Conservation (phyloP, 2,797 vertebrate genomes). For the Hapalemur alaotrensis region DNA sequence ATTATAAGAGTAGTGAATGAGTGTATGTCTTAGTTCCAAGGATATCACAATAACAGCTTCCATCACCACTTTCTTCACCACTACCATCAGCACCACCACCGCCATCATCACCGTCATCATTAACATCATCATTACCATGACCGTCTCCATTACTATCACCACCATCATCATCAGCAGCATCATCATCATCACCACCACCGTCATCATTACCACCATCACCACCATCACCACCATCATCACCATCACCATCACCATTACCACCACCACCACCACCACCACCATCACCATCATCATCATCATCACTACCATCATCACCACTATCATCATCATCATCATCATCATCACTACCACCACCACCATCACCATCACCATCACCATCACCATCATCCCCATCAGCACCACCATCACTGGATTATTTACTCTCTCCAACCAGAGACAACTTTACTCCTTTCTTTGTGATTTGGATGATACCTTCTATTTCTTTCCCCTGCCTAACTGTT, state of each 20-base stretch:
- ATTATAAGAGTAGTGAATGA: neutral
- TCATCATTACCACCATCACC: rapidly evolving
- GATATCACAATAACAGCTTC: neutral
- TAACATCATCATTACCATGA: no score
- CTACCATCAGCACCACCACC: neutral
- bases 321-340: rapidly evolving
- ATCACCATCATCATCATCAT: rapidly evolving
- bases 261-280: rapidly evolving
- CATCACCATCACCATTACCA: rapidly evolving
- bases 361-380: neutral
- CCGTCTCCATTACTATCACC: rapidly evolving
- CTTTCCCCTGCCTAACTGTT: neutral
- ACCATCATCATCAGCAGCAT: no score
- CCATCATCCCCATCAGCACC: no score
- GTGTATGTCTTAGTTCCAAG: neutral
- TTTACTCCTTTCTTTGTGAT: neutral
- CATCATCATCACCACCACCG: rapidly evolving
- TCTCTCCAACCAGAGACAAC: neutral
- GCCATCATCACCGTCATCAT: neutral
- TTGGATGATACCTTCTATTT: neutral
- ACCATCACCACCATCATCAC: neutral
- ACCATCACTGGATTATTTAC: no score
- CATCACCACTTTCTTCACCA: neutral
- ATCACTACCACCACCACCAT: neutral
- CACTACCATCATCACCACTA: rapidly evolving